Conservation (phyloP, 2,113 vertebrate species). For the Eurypyga helias region DNA sequence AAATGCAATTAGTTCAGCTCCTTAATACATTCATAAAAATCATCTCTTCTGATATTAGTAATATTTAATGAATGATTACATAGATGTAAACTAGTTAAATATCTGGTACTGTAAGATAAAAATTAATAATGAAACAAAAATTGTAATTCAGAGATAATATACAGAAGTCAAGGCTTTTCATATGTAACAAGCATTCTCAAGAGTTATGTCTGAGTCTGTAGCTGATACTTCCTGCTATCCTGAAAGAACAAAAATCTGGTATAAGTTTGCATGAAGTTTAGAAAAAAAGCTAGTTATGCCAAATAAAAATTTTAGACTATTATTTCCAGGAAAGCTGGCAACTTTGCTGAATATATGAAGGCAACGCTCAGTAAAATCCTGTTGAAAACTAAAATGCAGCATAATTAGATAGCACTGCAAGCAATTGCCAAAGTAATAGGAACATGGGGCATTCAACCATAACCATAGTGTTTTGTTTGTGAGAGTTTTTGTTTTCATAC, state of each 20-base stretch:
- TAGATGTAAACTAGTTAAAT: neutral
- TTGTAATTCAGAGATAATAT: neutral
- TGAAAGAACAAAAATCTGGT: neutral
- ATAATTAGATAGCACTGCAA: conserved; percentile 52
- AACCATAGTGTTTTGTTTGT: conserved; percentile 48
- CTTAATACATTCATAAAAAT: neutral
- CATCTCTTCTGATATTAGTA: neutral
- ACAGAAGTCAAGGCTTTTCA: neutral
- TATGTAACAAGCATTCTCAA: neutral
- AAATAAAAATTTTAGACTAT: neutral
- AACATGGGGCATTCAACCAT: conserved; percentile 25
- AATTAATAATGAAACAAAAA: neutral
- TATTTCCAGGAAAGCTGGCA: neutral
- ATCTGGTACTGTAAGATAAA: neutral
- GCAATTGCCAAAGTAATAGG: conserved; percentile 47
- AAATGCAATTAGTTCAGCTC: conserved; percentile 31
- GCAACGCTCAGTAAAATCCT: neutral
- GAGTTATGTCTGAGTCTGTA: neutral
- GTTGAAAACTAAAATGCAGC: conserved; percentile 21
- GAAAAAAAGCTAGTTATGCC: neutral
- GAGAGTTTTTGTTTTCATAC: conserved; percentile 47
- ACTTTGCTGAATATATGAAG: neutral
- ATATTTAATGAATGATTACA: conserved; percentile 1
- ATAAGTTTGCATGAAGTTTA: conserved; percentile 13
- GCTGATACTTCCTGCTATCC: neutral